phyloP scores from a whole-genome alignment of 37 sponge, comb jelly and placozoan genomes.

The Halichondria panicea region DNA sequence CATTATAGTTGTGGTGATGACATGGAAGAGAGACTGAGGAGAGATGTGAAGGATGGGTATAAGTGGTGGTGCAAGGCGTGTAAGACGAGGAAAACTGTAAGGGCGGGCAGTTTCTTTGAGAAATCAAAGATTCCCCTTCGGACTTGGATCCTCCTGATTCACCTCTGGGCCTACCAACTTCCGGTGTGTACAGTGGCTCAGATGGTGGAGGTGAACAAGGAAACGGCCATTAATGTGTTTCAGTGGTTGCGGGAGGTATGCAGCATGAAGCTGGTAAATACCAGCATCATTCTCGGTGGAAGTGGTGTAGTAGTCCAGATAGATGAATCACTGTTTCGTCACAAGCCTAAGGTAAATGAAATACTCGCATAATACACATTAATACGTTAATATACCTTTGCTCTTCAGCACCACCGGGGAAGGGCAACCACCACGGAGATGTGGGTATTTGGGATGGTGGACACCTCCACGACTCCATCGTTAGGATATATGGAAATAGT shows the following conservation, averaged over 20 bases:
- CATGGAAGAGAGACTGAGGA: conserved; percentile 10
- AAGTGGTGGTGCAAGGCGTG: conserved; percentile 50
- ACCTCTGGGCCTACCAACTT: conserved; percentile 47
- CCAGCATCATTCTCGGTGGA: conserved; percentile 33
- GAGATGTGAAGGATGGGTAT: conserved; percentile 36
- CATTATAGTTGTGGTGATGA: too few species aligned
- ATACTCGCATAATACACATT: not conserved
- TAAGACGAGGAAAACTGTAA: conserved; percentile 23
- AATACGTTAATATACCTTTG: too few species aligned
- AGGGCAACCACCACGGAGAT: conserved; percentile 28
- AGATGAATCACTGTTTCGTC: conserved; percentile 56
- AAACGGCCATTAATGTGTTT: conserved; percentile 53
- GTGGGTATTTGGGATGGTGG: conserved; percentile 80
- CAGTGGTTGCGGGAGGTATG: conserved; percentile 63
- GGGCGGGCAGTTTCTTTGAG: conserved; percentile 54
- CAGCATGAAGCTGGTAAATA: conserved; percentile 7
- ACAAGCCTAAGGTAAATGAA: conserved; percentile 46
- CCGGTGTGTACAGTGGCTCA: conserved; percentile 31
- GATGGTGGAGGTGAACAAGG: conserved; percentile 24
- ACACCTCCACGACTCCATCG: conserved; percentile 25
- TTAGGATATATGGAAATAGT: conserved; percentile 75
- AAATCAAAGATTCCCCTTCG: conserved; percentile 50
- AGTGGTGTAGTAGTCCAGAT: conserved; percentile 43
- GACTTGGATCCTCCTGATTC: conserved; percentile 53
- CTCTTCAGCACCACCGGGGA: conserved; percentile 54